Evolutionary conservation across 2,888 invertebrate genomes (phyloP).

Genomic region (Acanthosepion esculentum): DNA sequence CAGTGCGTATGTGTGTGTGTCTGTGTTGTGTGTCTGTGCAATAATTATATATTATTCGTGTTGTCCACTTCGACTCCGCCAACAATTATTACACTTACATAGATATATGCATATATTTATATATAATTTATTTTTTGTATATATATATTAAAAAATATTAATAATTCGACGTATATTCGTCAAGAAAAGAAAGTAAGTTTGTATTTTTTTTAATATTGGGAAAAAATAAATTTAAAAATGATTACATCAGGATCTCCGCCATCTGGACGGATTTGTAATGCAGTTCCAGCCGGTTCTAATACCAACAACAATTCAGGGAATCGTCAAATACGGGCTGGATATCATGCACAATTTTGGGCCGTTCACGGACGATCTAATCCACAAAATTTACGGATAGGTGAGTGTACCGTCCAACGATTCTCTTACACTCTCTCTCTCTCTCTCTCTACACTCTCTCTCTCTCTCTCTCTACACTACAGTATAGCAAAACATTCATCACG

Average conservation of each 20-base stretch:
- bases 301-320: neutral
- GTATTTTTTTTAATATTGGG: too few relatives aligned
- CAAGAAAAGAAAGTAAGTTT: too few relatives aligned
- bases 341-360: conserved; percentile 34
- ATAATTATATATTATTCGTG: neutral
- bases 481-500: too few relatives aligned
- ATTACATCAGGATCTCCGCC: neutral
- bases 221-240: neutral
- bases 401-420: neutral
- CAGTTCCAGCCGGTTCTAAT: neutral
- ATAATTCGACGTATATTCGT: neutral
- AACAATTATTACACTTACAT: neutral
- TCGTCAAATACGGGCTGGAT: conserved; percentile 41
- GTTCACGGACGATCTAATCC: conserved; percentile 36
- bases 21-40: neutral
- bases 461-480: too few relatives aligned
- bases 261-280: conserved; percentile 42
- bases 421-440: too few relatives aligned
- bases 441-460: too few relatives aligned
- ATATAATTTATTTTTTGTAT: conserved; percentile 21
- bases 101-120: neutral
- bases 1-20: neutral
- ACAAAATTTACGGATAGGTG: conserved; percentile 46
- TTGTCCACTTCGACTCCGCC: neutral
- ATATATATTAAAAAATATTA: neutral